A percentile compares a stretch with the other conserved stretches of the same genome.
These are phyloP conservation scores for Clitarchus hookeri DNA, from an alignment of 2,888 invertebrate species.

Conservation along the genomic window DNA sequence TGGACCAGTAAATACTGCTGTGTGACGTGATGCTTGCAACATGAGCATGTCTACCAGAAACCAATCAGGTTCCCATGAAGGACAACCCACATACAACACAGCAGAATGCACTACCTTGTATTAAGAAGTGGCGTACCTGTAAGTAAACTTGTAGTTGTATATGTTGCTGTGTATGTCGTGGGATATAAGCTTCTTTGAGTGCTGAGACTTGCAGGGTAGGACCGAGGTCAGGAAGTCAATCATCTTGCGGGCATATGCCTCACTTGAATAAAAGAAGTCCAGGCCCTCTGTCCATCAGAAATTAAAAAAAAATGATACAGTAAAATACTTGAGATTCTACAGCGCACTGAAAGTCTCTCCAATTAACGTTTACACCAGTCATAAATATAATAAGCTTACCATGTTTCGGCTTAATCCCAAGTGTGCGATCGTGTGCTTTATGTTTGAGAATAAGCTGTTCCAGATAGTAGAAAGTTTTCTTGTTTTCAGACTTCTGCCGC, in stretches of 20 bases:
- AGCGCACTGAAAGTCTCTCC: neutral
- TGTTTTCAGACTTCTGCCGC: constrained; percentile 85
- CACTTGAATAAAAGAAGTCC: constrained; percentile 91
- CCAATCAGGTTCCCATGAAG: too few relatives aligned
- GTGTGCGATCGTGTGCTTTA: constrained; percentile 85
- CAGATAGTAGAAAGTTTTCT: constrained; percentile 96
- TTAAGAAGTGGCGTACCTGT: constrained; percentile 52
- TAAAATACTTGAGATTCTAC: neutral
- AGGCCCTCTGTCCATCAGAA: constrained; percentile 72
- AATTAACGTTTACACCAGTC: neutral
- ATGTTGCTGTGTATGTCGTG: constrained; percentile 97
- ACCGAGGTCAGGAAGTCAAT: constrained; percentile 89
- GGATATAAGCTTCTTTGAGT: constrained; percentile 93
- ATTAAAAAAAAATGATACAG: neutral
- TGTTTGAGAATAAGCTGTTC: constrained; percentile 97
- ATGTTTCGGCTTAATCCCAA: constrained; percentile 84
- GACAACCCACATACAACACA: too few relatives aligned
- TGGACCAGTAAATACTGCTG: too few relatives aligned
- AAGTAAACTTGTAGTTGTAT: constrained; percentile 96
- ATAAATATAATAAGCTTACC: constrained; percentile 57
- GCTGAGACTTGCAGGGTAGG: constrained; percentile 84
- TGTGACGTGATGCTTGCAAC: too few relatives aligned
- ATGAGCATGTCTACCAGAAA: too few relatives aligned
- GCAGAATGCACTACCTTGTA: too few relatives aligned
- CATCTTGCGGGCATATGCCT: constrained; percentile 91